These are phyloP conservation scores for Pocillopora meandrina DNA, from an alignment of 92 coral and sea anemone genomes.

Conservation along the genomic window DNA sequence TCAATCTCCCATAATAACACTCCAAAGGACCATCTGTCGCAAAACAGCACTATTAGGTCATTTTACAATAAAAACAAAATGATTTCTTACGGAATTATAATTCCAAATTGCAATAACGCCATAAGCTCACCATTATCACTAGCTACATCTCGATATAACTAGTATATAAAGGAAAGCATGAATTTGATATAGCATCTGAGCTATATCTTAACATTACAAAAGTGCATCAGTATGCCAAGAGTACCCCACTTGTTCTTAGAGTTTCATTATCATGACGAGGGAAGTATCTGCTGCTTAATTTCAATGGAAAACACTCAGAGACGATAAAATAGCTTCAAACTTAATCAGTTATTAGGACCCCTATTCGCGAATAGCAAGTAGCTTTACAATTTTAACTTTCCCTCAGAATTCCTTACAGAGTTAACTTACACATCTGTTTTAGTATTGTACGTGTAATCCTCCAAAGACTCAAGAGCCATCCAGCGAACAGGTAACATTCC, in stretches of 20 bases:
- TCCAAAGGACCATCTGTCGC: conserved; percentile 10
- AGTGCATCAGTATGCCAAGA: no score
- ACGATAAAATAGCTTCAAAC: not conserved
- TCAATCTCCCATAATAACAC: conserved; percentile 16
- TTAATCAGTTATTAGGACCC: not conserved
- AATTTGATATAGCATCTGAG: no score
- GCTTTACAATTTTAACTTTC: not conserved
- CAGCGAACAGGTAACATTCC: no score
- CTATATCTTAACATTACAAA: no score
- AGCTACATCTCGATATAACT: no score
- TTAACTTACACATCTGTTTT: conserved; percentile 63
- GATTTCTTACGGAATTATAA: not conserved
- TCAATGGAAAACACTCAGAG: not conserved
- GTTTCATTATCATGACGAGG: no score
- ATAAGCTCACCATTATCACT: no score
- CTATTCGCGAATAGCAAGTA: not conserved
- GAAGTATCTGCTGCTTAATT: no score
- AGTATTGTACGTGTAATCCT: no score
- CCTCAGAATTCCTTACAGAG: not conserved
- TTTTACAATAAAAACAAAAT: not conserved
- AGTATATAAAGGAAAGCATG: no score
- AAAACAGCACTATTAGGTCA: not conserved
- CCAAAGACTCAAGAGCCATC: no score
- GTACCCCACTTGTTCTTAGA: no score
- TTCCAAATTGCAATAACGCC: not conserved